These are phyloP conservation scores for Hypomesus transpacificus DNA, from an alignment of 2,113 vertebrate species.

Conservation along the genomic window DNA sequence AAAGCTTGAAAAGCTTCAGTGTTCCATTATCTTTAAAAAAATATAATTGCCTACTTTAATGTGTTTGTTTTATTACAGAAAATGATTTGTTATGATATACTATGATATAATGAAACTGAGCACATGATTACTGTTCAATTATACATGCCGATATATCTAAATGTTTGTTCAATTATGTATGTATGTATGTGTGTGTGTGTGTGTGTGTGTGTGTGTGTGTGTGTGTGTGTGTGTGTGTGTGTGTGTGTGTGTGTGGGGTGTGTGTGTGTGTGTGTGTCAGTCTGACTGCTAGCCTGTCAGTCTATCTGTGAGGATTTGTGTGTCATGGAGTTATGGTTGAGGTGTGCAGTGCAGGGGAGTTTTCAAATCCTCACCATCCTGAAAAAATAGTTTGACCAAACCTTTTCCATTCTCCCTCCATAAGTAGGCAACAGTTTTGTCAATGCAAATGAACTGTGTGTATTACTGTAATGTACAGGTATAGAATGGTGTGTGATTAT, in stretches of 20 bases:
- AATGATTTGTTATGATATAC: no score
- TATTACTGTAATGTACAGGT: constrained; percentile 49
- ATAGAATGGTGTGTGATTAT: constrained; percentile 52
- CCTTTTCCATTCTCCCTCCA: constrained; percentile 47
- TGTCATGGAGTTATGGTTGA: constrained; percentile 48
- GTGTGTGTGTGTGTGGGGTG: constrained; percentile 10
- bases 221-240: constrained; percentile 14
- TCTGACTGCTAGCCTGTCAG: constrained; percentile 32
- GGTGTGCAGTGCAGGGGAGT: constrained; percentile 9
- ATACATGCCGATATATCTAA: not conserved
- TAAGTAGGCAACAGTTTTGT: constrained; percentile 36
- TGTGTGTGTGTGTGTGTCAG: constrained; percentile 13
- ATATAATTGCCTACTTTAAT: no score
- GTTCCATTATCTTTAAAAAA: no score
- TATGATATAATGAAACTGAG: no score
- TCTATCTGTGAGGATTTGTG: constrained; percentile 38
- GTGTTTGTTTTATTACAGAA: no score
- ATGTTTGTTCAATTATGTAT: constrained; percentile 20
- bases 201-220: constrained; percentile 14
- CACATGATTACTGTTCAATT: constrained; percentile 4
- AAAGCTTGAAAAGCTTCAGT: no score
- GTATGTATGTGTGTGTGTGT: constrained; percentile 5
- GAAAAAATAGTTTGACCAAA: constrained; percentile 55
- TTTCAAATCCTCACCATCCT: constrained; percentile 6
- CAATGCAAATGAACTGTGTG: constrained; percentile 35